Evolutionary conservation across 2,113 vertebrate genomes (phyloP).

Genomic region (Mugil cephalus): DNA sequence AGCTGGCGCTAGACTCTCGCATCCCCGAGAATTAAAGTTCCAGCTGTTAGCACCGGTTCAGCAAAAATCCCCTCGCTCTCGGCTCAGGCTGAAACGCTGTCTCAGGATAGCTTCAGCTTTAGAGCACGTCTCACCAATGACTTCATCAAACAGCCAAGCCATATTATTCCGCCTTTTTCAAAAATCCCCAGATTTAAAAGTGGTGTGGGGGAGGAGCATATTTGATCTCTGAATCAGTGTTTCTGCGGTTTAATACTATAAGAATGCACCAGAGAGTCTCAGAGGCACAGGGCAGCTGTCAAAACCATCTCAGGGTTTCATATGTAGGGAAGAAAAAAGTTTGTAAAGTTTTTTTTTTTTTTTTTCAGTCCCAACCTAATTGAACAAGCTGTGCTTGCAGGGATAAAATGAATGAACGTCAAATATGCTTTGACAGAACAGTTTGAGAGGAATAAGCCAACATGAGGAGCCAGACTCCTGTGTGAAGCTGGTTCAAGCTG

Average conservation of each 20-base stretch:
- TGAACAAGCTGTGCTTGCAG: conserved; percentile 47
- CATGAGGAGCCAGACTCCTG: conserved; percentile 18
- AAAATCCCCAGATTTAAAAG: conserved; percentile 68
- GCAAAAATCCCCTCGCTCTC: conserved; percentile 38
- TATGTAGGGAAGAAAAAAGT: conserved; percentile 26
- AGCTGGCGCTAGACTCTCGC: conserved; percentile 4
- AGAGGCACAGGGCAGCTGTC: conserved; percentile 41
- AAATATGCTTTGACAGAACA: conserved; percentile 38
- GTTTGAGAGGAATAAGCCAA: conserved; percentile 21
- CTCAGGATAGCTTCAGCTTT: conserved; percentile 62
- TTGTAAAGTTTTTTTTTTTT: conserved; percentile 41
- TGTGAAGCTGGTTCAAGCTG: conserved; percentile 28
- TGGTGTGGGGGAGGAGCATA: conserved; percentile 22
- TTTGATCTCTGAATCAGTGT: conserved; percentile 57
- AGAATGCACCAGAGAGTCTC: conserved; percentile 52
- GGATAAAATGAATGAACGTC: conserved; percentile 48
- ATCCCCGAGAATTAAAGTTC: conserved; percentile 42
- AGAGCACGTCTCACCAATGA: conserved; percentile 65
- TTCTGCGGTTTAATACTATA: conserved; percentile 58
- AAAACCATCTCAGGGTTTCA: conserved; percentile 35
- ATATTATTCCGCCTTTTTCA: conserved; percentile 58
- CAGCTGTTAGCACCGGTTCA: conserved; percentile 53
- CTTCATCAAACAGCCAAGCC: conserved; percentile 63
- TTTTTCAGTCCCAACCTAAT: conserved; percentile 47
- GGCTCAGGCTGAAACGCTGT: conserved; percentile 60